These are phyloP conservation scores for Hypomecis punctinalis DNA, from an alignment of 2,888 invertebrate genomes.

Conservation along the genomic window DNA sequence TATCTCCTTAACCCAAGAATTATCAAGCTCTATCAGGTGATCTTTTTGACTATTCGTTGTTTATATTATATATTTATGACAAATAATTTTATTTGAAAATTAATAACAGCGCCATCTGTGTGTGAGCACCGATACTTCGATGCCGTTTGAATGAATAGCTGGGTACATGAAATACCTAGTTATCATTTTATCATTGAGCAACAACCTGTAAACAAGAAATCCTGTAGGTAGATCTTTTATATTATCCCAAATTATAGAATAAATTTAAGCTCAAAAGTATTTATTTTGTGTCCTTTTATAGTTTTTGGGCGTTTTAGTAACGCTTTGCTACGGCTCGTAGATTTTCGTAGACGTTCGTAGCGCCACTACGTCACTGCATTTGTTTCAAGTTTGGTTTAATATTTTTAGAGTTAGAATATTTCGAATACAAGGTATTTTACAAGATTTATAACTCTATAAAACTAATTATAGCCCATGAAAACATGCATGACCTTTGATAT, in stretches of 20 bases:
- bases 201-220: no score
- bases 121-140: slow-evolving; percentile 19
- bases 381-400: not conserved
- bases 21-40: no score
- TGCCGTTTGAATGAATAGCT: not conserved
- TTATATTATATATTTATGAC: no score
- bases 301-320: not conserved
- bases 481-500: no score
- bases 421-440: no score
- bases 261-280: not conserved
- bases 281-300: no score
- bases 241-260: not conserved
- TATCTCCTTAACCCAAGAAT: no score
- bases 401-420: not conserved
- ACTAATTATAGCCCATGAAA: no score
- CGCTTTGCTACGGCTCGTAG: slow-evolving; percentile 8
- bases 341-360: slow-evolving; percentile 17
- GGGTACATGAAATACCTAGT: not conserved
- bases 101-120: slow-evolving; percentile 35
- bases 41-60: no score
- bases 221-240: no score
- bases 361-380: slow-evolving; percentile 2
- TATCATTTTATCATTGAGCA: not conserved
- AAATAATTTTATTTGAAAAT: not conserved
- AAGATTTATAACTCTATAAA: no score